Percentiles rank a stretch among this genome's conserved stretches.
Conservation (phyloP, 2,888 invertebrate species). For the Lochmaea capreae region DNA sequence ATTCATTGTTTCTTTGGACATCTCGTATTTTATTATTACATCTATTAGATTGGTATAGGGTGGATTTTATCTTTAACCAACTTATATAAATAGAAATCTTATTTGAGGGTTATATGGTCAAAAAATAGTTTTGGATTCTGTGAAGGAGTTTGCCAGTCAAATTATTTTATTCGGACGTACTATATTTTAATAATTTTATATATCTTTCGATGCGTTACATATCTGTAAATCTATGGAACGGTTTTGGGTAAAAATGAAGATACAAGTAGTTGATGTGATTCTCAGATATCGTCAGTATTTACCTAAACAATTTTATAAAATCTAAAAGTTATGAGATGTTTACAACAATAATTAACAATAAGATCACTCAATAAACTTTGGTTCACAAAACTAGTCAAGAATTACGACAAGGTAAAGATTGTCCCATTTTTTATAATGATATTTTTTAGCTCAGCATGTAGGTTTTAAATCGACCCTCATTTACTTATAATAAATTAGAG, state of each 20-base stretch:
- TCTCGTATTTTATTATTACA: background rate
- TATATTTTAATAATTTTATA: background rate
- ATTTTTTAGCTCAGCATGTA: background rate
- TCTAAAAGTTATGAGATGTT: conserved; percentile 27
- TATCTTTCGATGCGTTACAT: no score
- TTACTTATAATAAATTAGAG: no score
- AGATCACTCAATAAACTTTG: conserved; percentile 52
- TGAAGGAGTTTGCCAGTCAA: background rate
- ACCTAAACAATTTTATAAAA: conserved; percentile 8
- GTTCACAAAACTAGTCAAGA: conserved; percentile 49
- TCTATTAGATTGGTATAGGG: background rate
- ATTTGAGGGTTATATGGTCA: background rate
- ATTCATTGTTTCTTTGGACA: conserved; percentile 1
- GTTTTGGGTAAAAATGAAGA: background rate
- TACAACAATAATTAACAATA: conserved; percentile 52
- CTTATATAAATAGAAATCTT: background rate
- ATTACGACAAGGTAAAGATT: conserved; percentile 37
- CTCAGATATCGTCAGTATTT: conserved; percentile 15
- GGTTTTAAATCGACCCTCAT: no score
- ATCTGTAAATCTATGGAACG: conserved; percentile 1
- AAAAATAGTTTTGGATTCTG: background rate
- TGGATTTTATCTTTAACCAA: background rate
- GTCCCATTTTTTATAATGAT: background rate
- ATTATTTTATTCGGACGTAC: background rate
- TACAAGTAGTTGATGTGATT: background rate